Evolutionary conservation across 2,113 vertebrate genomes (phyloP).

Genomic region (Pelusios castaneus): DNA sequence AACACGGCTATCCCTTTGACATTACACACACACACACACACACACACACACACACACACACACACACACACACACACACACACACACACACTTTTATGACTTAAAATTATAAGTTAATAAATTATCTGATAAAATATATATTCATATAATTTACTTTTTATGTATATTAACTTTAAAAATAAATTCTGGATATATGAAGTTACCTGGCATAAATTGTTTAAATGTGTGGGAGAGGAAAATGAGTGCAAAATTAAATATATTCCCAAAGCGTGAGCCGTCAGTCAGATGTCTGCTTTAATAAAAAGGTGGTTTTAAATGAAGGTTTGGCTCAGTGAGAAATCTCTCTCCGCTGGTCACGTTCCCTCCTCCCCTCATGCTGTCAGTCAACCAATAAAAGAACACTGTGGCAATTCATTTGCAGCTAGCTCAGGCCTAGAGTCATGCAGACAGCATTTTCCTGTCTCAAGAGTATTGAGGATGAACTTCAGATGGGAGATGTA

Average conservation of each 20-base stretch:
- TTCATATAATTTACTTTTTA: no score
- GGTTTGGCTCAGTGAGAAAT: neutral
- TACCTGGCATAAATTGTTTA: neutral
- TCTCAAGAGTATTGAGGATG: neutral
- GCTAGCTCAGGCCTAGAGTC: neutral
- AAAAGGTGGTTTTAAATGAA: neutral
- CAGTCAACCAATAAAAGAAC: neutral
- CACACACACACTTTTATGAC: no score
- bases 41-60: no score
- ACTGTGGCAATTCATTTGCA: neutral
- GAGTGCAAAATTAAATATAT: neutral
- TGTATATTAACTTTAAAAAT: no score
- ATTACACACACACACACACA: no score
- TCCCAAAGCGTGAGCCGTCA: neutral
- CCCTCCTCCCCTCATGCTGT: neutral
- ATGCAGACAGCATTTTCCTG: neutral
- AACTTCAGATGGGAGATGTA: neutral
- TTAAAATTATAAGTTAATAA: no score
- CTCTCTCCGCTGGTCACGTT: rapidly evolving
- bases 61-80: no score
- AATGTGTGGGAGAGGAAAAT: neutral
- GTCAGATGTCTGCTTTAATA: neutral
- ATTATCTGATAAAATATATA: no score
- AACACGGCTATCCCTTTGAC: no score
- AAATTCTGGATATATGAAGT: no score